Base-by-base conservation (phyloP, 2,113 vertebrate species). In the Vulpes ferrilata region DNA sequence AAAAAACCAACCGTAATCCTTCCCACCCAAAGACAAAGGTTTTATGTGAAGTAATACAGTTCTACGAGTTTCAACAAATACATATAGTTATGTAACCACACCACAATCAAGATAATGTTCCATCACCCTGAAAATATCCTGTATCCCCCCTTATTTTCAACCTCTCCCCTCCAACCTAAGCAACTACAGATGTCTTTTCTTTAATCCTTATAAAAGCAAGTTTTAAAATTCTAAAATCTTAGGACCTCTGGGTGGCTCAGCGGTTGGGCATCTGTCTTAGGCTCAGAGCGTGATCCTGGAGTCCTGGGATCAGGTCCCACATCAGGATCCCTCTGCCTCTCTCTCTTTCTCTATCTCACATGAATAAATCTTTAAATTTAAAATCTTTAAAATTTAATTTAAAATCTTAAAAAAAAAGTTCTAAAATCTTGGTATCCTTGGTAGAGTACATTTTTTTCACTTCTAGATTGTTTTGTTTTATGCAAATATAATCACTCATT, bases 1-100 rank as follows among this genome's bases (percentile, higher is more conserved):
- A 95, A 7, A 81, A 76, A 71, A 83, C 20, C 92, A 71, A 73
- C 22, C 35, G 88, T 35, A 93, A 67, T 65, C 60, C 20, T 97
- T 92, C 32, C 30, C 19, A 85, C n/a, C 51, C 71, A 51, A 90
- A 87, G 32, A 90, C 51, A 88, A 71, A 43, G 76, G 35, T 94
- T 95, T 87, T 43, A 88, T 82, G 67, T 64, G 48, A 86, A 83
- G 51, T 67, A 62, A 89, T 67, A 85, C 15, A 82, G 67, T 76
- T 83, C 48, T 93, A 2, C 53, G 69, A 65, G 25, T 82, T 89
- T 53, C 11, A 3, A 90, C 20, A 92, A 80, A 85, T 65, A 64
- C 9, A 76, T 55, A 60, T 20, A 84, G 76, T 86, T 94, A 93
- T 32, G 22, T 51, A 76, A 82, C 32, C 7, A 20, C 32, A 57